phyloP scores from a whole-genome alignment of 2,888 invertebrate genomes.

The Troides oblongomaculatus region DNA sequence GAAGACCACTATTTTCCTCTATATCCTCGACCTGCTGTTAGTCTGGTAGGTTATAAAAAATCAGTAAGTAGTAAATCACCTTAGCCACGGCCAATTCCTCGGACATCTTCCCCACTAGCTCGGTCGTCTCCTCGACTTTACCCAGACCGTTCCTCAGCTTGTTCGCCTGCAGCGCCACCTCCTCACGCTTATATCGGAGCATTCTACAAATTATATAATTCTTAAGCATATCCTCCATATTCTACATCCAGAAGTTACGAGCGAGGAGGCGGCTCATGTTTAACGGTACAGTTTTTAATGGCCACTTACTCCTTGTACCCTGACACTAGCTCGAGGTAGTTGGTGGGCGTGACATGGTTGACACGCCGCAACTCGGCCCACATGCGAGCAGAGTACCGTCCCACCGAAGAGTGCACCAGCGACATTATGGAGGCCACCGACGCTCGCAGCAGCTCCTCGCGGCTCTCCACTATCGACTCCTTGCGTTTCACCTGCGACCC shows the following conservation, averaged over 20 bases:
- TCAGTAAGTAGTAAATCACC: slow-evolving; percentile 44
- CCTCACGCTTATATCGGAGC: slow-evolving; percentile 84
- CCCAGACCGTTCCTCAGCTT: slow-evolving; percentile 90
- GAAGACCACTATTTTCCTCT: no score
- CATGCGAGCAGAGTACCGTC: slow-evolving; percentile 86
- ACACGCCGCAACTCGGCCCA: slow-evolving; percentile 87
- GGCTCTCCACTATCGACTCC: slow-evolving; percentile 70
- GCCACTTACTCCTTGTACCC: slow-evolving; percentile 88
- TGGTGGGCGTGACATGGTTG: slow-evolving; percentile 94
- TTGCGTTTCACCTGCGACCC: slow-evolving; percentile 54
- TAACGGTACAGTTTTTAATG: background rate
- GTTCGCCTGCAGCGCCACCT: slow-evolving; percentile 86
- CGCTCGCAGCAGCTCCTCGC: slow-evolving; percentile 82
- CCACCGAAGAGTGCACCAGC: slow-evolving; percentile 90
- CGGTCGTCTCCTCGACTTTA: slow-evolving; percentile 92
- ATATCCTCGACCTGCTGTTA: no score
- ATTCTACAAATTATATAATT: slow-evolving; percentile 72
- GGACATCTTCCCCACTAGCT: slow-evolving; percentile 89
- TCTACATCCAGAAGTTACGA: no score
- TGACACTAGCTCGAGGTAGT: slow-evolving; percentile 90
- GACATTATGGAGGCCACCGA: slow-evolving; percentile 88
- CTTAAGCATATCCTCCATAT: background rate
- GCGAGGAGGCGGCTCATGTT: no score
- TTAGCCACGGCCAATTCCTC: slow-evolving; percentile 89
- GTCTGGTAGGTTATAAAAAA: no score